Evolutionary conservation across 2,888 invertebrate genomes (phyloP), one percentile per base, ranked within the genome.

Genomic region (Hofmannophila pseudospretella): DNA sequence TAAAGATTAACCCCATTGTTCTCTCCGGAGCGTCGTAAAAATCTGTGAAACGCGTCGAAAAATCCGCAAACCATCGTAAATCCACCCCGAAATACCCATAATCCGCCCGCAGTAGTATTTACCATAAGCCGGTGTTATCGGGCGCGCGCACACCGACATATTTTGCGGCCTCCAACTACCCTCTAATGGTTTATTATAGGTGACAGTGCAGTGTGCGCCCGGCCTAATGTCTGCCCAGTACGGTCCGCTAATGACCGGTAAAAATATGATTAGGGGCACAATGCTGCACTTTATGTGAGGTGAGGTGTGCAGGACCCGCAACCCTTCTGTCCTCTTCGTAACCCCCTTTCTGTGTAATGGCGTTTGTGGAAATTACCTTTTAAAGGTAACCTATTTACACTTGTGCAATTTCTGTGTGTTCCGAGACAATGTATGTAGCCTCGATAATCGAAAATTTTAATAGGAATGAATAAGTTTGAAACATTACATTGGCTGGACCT

Each of bases 101-200:
- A 74, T 68, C 67, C 68, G 45, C 42, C 41, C 47, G 51, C 54
- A 49, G 61, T 57, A 61, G 62, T 73, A 62, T 70, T 75, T 67
- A 67, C 62, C 71, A 70, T 72, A 71, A 71, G 65, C 73, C 67
- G 35, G 58, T 58, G 67, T 58, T 73, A 72, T 74, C 73, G 66
- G 58, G 45, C 47, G 47, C 44, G 42, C 55, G 59, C 70, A 66
- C 70, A 62, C 64, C 48, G 57, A 54, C 68, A 67, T 67, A 68
- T 68, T 67, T 67, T 47, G 55, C 43, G 54, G 42, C 42, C 37
- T n/a, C 23, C 34, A 30, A 38, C 36, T 36, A 34, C 38, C 30
- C 32, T 29, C 29, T 38, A 34, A 38, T 31, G 38, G 38, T 16
- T 30, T 23, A 26, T 25, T 23, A 26, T 25, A 38, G 25, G 38